A percentile compares a stretch with the other conserved stretches of the same genome.
phyloP scores from a whole-genome alignment of 2,797 vertebrate species.

The Microchirus variegatus region DNA sequence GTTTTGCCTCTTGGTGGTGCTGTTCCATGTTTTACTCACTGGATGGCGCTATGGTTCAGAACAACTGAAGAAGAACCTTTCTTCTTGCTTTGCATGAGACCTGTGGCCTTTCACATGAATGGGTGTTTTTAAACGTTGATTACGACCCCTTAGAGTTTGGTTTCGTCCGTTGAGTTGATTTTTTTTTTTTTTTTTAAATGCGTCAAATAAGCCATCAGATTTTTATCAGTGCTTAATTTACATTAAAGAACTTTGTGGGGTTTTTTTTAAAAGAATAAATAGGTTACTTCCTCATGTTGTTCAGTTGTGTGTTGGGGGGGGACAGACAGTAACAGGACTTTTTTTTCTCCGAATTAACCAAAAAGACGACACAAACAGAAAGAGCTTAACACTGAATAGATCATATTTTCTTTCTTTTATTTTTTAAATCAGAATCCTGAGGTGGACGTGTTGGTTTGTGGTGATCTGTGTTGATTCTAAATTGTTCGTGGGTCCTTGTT shows the following conservation, averaged over 20 bases:
- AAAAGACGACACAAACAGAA: slow-evolving; percentile 55
- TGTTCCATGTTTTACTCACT: slow-evolving; percentile 50
- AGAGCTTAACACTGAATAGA: slow-evolving; percentile 49
- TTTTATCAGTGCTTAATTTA: slow-evolving; percentile 46
- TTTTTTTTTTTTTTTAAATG: too few relatives aligned
- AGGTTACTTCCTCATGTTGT: slow-evolving; percentile 47
- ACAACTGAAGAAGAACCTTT: slow-evolving; percentile 19
- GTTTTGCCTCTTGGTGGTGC: slow-evolving; percentile 37
- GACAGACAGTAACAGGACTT: slow-evolving; percentile 47
- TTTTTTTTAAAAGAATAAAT: slow-evolving; percentile 45
- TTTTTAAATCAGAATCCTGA: slow-evolving; percentile 23
- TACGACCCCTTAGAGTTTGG: slow-evolving; percentile 11
- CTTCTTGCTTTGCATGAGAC: slow-evolving; percentile 44
- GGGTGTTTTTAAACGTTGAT: slow-evolving; percentile 52
- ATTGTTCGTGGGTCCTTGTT: slow-evolving; percentile 41
- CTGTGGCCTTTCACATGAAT: slow-evolving; percentile 43
- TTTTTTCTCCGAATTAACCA: slow-evolving; percentile 58
- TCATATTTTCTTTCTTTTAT: slow-evolving; percentile 8
- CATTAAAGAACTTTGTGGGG: slow-evolving; percentile 28
- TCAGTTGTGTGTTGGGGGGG: slow-evolving; percentile 29
- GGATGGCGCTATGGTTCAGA: slow-evolving; percentile 49
- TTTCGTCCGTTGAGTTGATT: slow-evolving; percentile 4
- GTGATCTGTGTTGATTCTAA: slow-evolving; percentile 41
- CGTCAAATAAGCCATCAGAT: slow-evolving; percentile 12
- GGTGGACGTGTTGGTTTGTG: slow-evolving; percentile 60